These are phyloP conservation scores for Ambastaia sidthimunki DNA, from an alignment of 2,797 vertebrate genomes.

Conservation along the genomic window DNA sequence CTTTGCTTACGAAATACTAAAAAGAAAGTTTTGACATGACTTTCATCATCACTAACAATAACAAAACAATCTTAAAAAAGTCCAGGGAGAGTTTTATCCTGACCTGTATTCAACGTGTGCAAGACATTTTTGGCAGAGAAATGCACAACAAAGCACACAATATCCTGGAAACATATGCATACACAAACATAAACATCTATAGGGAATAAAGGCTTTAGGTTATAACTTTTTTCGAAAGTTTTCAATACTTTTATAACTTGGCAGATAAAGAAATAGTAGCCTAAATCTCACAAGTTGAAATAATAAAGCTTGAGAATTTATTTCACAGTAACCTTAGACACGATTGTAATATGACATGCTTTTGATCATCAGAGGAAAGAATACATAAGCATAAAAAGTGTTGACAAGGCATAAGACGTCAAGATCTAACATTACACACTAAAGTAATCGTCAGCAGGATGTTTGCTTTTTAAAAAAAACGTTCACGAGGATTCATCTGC, in stretches of 20 bases:
- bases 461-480: background rate
- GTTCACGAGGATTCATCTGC: background rate
- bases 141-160: background rate
- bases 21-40: slow-evolving; percentile 45
- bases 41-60: slow-evolving; percentile 55
- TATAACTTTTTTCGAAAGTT: background rate
- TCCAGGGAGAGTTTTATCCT: slow-evolving; percentile 5
- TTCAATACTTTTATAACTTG: background rate
- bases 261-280: too few relatives aligned
- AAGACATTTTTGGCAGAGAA: slow-evolving; percentile 12
- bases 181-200: background rate
- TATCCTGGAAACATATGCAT: background rate
- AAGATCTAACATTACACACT: background rate
- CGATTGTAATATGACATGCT: background rate
- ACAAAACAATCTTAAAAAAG: slow-evolving; percentile 38
- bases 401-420: background rate
- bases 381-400: background rate
- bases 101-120: slow-evolving; percentile 16
- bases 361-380: background rate
- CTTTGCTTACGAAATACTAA: slow-evolving; percentile 51
- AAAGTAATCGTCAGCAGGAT: background rate
- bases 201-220: background rate
- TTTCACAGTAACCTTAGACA: background rate
- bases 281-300: too few relatives aligned
- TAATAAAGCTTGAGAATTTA: too few relatives aligned